Evolutionary conservation across 2,113 vertebrate genomes (phyloP).

Genomic region (Pogonocichla stellata): DNA sequence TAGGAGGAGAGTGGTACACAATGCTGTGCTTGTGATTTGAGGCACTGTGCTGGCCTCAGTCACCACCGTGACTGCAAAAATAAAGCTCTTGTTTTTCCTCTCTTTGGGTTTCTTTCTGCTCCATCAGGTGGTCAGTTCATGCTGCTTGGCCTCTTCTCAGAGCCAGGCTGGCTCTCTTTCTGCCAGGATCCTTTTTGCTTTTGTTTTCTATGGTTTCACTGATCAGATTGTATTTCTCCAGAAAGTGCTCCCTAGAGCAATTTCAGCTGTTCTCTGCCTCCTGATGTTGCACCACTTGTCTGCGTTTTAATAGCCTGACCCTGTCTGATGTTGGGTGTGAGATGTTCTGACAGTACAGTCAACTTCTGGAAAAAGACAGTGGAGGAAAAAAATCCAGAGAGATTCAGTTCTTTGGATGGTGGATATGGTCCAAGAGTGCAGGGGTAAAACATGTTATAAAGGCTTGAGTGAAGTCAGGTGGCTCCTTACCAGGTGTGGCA

Average conservation of each 20-base stretch:
- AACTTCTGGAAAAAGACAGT: not conserved
- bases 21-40: not conserved
- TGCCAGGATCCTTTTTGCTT: not conserved
- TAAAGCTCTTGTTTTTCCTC: not conserved
- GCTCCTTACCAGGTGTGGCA: not conserved
- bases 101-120: not conserved
- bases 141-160: not conserved
- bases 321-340: not conserved
- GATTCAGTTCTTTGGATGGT: not conserved
- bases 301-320: not conserved
- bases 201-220: not conserved
- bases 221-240: not conserved
- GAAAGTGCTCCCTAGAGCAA: not conserved
- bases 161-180: not conserved
- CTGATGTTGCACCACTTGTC: not conserved
- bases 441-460: not conserved
- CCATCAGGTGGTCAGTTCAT: rapidly evolving
- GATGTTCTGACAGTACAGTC: not conserved
- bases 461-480: not conserved
- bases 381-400: not conserved
- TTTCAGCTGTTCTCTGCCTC: not conserved
- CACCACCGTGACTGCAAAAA: not conserved
- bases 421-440: not conserved
- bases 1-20: not conserved
- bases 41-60: not conserved